Percentiles rank a stretch among this genome's conserved stretches.
Conservation (phyloP, 1,140 invertebrate species). For the Orussus abietinus region DNA sequence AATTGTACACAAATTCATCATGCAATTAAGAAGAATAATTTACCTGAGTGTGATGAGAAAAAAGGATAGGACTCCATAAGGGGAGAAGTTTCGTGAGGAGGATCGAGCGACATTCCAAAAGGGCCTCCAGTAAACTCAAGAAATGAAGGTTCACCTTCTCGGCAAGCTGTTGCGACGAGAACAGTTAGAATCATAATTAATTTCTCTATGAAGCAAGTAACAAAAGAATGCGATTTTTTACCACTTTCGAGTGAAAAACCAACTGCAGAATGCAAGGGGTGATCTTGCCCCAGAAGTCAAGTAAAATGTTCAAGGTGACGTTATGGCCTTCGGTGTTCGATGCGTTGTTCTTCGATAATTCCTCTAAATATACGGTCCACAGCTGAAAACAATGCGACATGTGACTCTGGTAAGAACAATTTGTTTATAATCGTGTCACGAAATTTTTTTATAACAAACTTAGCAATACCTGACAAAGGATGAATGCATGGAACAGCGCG, state of each 20-base stretch:
- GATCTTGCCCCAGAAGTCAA: slow-evolving; percentile 98
- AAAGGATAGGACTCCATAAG: slow-evolving; percentile 87
- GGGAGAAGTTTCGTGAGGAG: slow-evolving; percentile 83
- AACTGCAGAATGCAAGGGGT: slow-evolving; percentile 93
- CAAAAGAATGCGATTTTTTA: too few relatives aligned
- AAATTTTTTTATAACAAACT: slow-evolving; percentile 2
- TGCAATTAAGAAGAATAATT: slow-evolving; percentile 23
- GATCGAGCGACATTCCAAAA: slow-evolving; percentile 93
- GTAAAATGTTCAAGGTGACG: slow-evolving; percentile 76
- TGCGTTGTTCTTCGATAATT: slow-evolving; percentile 66
- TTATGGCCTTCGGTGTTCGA: slow-evolving; percentile 68
- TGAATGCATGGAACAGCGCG: slow-evolving; percentile 77
- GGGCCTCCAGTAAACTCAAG: slow-evolving; percentile 88
- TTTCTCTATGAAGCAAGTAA: too few relatives aligned
- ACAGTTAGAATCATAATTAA: too few relatives aligned
- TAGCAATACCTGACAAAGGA: slow-evolving; percentile 66
- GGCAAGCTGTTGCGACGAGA: slow-evolving; percentile 64
- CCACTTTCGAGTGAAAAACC: slow-evolving; percentile 88
- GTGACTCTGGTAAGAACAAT: too few relatives aligned
- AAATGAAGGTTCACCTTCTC: slow-evolving; percentile 98
- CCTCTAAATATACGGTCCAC: slow-evolving; percentile 98
- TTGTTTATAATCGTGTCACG: neutral
- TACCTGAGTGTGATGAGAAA: slow-evolving; percentile 82
- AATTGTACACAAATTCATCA: slow-evolving; percentile 4
- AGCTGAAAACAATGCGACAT: slow-evolving; percentile 63